phyloP scores from a whole-genome alignment of 2,113 vertebrate species.

The Etheostoma spectabile region DNA sequence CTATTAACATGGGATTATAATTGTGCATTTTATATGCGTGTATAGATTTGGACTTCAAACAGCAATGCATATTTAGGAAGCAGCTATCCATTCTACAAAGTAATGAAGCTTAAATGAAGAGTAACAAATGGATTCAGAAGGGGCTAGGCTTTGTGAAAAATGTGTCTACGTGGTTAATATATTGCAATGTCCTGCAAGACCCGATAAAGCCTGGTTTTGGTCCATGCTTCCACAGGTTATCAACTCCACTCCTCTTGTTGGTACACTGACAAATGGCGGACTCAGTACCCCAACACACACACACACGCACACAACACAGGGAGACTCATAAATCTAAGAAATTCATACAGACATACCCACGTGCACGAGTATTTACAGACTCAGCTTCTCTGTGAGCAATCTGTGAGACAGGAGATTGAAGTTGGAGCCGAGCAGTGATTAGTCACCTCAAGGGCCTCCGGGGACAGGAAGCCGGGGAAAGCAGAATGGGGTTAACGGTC shows the following conservation, averaged over 20 bases:
- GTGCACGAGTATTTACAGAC: conserved; percentile 36
- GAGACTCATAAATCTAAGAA: conserved; percentile 46
- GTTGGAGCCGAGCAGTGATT: conserved; percentile 34
- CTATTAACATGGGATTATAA: not conserved
- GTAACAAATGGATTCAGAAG: not conserved
- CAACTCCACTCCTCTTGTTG: conserved; percentile 17
- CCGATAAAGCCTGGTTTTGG: conserved; percentile 20
- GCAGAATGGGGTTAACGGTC: conserved; percentile 64
- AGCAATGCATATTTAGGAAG: not conserved
- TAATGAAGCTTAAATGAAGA: not conserved
- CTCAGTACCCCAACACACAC: not conserved
- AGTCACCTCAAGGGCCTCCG: conserved; percentile 42
- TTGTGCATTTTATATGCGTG: not conserved
- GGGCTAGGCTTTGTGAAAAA: conserved; percentile 11
- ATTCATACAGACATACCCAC: conserved; percentile 33
- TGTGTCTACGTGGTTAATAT: conserved; percentile 19
- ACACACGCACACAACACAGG: not conserved
- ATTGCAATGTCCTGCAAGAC: conserved; percentile 10
- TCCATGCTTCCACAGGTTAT: conserved; percentile 27
- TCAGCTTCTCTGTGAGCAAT: conserved; percentile 30
- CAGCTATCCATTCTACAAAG: not conserved
- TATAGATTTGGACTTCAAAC: not conserved
- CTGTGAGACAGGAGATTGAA: conserved; percentile 41
- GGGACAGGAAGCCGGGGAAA: conserved; percentile 8
- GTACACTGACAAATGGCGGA: conserved; percentile 38